Conservation (phyloP, 2,113 vertebrate species). For the Thomomys bottae region DNA sequence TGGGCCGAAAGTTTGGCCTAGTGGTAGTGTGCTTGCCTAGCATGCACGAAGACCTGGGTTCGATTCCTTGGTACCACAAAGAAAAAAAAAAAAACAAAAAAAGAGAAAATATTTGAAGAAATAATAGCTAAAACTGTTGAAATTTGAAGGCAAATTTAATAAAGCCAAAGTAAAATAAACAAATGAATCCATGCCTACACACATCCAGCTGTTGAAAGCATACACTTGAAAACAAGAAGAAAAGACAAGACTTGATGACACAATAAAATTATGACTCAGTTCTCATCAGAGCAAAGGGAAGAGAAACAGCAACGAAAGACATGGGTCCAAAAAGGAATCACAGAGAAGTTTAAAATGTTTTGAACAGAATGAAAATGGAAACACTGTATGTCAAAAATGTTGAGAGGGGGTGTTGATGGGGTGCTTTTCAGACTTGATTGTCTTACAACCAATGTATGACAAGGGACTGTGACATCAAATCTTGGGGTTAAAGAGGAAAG, state of each 20-base stretch:
- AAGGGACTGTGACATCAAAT: too few relatives aligned
- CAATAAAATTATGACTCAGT: neutral
- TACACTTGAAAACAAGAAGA: neutral
- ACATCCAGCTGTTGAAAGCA: neutral
- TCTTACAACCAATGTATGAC: too few relatives aligned
- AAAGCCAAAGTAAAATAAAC: neutral
- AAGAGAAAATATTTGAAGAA: constrained; percentile 1
- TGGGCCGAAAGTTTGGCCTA: too few relatives aligned
- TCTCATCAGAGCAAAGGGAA: neutral
- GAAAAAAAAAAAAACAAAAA: too few relatives aligned
- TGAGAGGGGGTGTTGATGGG: too few relatives aligned
- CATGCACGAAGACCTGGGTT: too few relatives aligned
- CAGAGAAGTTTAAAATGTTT: neutral
- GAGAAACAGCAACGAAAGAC: neutral
- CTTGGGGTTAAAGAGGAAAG: too few relatives aligned
- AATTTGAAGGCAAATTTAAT: neutral
- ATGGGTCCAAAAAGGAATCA: neutral
- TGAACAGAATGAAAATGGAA: neutral
- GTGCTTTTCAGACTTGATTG: too few relatives aligned
- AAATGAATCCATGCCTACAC: neutral
- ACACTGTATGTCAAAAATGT: neutral
- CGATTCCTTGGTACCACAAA: too few relatives aligned
- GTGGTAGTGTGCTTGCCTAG: too few relatives aligned
- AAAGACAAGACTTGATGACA: neutral
- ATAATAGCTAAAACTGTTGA: neutral